Evolutionary conservation across 2,888 invertebrate species (phyloP).

Genomic region (Malthinus seriepunctatus): DNA sequence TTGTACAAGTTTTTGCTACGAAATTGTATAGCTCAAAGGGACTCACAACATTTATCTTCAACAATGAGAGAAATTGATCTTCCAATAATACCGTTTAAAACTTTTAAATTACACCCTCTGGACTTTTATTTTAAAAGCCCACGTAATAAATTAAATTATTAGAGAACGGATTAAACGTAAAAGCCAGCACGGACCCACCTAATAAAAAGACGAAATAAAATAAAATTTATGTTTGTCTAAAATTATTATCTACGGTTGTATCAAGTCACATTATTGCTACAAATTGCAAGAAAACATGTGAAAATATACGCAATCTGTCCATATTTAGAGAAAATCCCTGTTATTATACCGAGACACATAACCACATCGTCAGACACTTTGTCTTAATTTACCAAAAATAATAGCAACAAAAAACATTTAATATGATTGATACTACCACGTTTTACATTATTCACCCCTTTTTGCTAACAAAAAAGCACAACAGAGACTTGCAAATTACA

Average conservation of each 20-base stretch:
- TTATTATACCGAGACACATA: slow-evolving; percentile 33
- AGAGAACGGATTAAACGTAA: not conserved
- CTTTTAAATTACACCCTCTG: slow-evolving; percentile 13
- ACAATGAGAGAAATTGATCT: slow-evolving; percentile 21
- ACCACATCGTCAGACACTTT: slow-evolving; percentile 26
- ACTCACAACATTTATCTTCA: slow-evolving; percentile 22
- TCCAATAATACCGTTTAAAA: slow-evolving; percentile 13
- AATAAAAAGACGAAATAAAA: not conserved
- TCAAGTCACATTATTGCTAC: slow-evolving; percentile 48
- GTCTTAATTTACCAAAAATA: slow-evolving; percentile 30
- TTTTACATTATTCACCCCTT: not conserved
- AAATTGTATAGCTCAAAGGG: slow-evolving; percentile 21
- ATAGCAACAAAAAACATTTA: slow-evolving; percentile 2
- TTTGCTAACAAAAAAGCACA: too few species aligned
- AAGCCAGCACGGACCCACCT: too few species aligned
- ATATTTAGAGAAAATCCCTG: slow-evolving; percentile 47
- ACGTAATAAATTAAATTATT: not conserved
- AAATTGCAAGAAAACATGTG: slow-evolving; percentile 49
- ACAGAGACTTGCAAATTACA: not conserved
- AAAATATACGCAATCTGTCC: slow-evolving; percentile 50
- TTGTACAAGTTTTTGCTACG: slow-evolving; percentile 41
- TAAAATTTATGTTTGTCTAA: slow-evolving; percentile 43
- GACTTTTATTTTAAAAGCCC: not conserved
- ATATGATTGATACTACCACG: not conserved
- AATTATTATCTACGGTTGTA: slow-evolving; percentile 39